These are phyloP conservation scores for Anisognathus igniventris DNA, from an alignment of 2,797 vertebrate species.

Conservation along the genomic window DNA sequence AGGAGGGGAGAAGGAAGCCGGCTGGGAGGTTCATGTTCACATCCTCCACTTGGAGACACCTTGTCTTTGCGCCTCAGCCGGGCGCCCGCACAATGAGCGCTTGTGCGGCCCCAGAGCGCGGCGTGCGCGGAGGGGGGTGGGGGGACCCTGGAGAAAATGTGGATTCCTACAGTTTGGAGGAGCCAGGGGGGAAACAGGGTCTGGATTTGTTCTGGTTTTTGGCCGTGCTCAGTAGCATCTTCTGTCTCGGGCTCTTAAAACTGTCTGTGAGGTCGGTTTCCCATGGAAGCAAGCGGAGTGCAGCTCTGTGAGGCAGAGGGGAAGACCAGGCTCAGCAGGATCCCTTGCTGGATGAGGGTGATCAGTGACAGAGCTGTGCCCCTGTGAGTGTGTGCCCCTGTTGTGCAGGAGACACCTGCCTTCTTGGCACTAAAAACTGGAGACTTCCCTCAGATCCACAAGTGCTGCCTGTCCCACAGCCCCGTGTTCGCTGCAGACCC, in stretches of 20 bases:
- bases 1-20: conserved; percentile 48
- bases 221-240: background rate
- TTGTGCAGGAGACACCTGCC: background rate
- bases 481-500: background rate
- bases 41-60: conserved; percentile 51
- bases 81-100: conserved; percentile 37
- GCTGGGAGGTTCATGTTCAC: conserved; percentile 51
- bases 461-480: background rate
- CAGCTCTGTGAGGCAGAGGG: background rate
- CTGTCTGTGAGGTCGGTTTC: background rate
- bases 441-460: fast-evolving
- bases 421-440: background rate
- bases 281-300: background rate
- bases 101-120: background rate
- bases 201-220: background rate
- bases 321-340: background rate
- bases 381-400: background rate
- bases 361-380: background rate
- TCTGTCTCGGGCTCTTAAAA: background rate
- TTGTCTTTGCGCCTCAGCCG: conserved; percentile 16
- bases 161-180: background rate
- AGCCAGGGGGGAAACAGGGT: background rate
- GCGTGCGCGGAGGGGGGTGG: background rate
- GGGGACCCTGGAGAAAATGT: background rate
- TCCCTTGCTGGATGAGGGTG: fast-evolving